phyloP scores from a whole-genome alignment of 2,113 vertebrate species.

The Miniopterus natalensis region DNA sequence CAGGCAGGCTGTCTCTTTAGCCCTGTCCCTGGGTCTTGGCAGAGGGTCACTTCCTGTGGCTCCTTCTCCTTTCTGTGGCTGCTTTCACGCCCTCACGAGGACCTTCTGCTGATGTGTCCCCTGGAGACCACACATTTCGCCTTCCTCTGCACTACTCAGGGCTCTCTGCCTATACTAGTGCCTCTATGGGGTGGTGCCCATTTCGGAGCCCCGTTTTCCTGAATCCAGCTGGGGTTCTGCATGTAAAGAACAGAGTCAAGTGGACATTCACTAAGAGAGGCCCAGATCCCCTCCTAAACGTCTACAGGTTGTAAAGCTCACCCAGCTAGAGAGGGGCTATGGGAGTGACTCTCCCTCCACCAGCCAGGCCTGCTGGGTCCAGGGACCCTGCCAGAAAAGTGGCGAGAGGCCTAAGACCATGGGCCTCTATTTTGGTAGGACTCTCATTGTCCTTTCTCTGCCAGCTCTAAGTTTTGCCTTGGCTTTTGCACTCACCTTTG shows the following conservation, averaged over 20 bases:
- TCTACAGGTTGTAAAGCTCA: neutral
- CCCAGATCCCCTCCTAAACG: neutral
- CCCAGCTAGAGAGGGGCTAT: neutral
- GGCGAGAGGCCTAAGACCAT: neutral
- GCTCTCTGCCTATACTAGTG: neutral
- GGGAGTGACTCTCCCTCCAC: neutral
- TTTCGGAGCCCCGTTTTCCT: neutral
- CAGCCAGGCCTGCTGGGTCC: neutral
- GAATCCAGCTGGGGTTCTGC: neutral
- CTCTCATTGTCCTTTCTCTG: neutral
- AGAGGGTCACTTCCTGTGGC: neutral
- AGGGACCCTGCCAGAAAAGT: neutral
- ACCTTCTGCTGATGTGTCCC: neutral
- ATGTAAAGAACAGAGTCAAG: neutral
- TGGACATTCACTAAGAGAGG: neutral
- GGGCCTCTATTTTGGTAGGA: neutral
- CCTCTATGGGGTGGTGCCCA: neutral
- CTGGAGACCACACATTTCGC: neutral
- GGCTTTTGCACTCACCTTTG: neutral
- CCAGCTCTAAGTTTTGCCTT: neutral
- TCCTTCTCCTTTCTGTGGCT: conserved; percentile 42
- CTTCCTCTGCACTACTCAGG: neutral
- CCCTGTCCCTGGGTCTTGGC: neutral
- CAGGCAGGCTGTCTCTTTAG: neutral
- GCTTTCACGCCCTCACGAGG: neutral